Evolutionary conservation across 64 coral and sea anemone genomes (phyloP).

Genomic region (Orbicella faveolata): DNA sequence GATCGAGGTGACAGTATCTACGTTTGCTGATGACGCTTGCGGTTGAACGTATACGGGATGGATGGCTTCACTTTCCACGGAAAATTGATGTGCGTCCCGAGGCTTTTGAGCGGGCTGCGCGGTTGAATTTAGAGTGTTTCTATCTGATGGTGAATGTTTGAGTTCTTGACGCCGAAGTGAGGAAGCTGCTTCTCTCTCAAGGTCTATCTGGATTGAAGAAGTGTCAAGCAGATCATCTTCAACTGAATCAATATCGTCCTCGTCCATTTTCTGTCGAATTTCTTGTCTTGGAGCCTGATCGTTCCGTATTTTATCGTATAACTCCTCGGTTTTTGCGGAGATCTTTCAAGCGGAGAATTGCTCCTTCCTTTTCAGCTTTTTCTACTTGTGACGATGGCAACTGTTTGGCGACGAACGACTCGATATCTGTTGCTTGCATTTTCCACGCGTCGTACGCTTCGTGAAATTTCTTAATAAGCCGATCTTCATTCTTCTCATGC

Average conservation of each 20-base stretch:
- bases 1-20: too few species aligned
- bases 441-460: neutral
- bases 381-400: neutral
- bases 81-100: too few species aligned
- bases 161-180: neutral
- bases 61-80: too few species aligned
- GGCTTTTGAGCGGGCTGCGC: too few species aligned
- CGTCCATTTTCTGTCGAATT: neutral
- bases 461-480: neutral
- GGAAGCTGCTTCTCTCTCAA: neutral
- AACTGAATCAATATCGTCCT: neutral
- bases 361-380: neutral
- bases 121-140: neutral
- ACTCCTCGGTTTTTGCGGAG: neutral
- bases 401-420: neutral
- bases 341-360: neutral
- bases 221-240: neutral
- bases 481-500: neutral
- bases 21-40: too few species aligned
- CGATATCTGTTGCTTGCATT: conserved; percentile 10
- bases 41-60: too few species aligned
- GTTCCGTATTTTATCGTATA: neutral
- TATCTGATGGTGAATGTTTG: neutral
- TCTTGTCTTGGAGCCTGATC: neutral
- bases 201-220: neutral